Evolutionary conservation across 2,113 vertebrate species (phyloP).

Genomic region (Nansenia antarctica): DNA sequence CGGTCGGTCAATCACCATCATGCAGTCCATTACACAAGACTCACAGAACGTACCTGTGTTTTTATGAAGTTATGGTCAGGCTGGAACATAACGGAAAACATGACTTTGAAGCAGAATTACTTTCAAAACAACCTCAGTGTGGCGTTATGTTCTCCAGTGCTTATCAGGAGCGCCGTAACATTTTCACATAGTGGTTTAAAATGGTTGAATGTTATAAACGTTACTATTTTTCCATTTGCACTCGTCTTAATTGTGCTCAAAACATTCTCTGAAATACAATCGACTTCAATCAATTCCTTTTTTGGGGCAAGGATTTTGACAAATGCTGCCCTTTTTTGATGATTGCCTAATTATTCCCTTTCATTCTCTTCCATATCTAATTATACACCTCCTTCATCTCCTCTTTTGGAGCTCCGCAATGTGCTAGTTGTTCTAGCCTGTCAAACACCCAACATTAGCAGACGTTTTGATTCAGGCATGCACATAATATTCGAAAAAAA

Average conservation of each 20-base stretch:
- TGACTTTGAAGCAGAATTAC: slow-evolving; percentile 30
- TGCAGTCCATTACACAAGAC: not conserved
- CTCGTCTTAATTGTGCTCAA: slow-evolving; percentile 36
- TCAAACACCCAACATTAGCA: slow-evolving; percentile 26
- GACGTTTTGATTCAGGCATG: too few relatives aligned
- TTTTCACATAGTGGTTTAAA: not conserved
- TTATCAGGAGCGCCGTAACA: slow-evolving; percentile 30
- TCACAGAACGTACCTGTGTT: not conserved
- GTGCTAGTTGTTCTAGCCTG: slow-evolving; percentile 28
- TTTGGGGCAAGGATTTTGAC: slow-evolving; percentile 35
- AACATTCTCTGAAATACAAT: slow-evolving; percentile 50
- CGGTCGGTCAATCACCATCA: slow-evolving; percentile 27
- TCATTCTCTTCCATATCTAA: slow-evolving; percentile 53
- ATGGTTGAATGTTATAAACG: slow-evolving; percentile 36
- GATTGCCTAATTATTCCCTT: slow-evolving; percentile 63
- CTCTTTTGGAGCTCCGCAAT: slow-evolving; percentile 12
- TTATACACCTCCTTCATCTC: slow-evolving; percentile 41
- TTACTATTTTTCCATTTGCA: slow-evolving; percentile 23
- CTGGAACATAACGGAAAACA: too few relatives aligned
- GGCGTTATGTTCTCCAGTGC: slow-evolving; percentile 24
- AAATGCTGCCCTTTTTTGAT: slow-evolving; percentile 49
- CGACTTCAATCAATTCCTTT: slow-evolving; percentile 51
- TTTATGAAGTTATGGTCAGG: not conserved
- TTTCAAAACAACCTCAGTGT: slow-evolving; percentile 36
- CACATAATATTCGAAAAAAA: too few relatives aligned